Evolutionary conservation across 2,888 invertebrate genomes (phyloP).

Genomic region (Drosophila pseudotakahashii): DNA sequence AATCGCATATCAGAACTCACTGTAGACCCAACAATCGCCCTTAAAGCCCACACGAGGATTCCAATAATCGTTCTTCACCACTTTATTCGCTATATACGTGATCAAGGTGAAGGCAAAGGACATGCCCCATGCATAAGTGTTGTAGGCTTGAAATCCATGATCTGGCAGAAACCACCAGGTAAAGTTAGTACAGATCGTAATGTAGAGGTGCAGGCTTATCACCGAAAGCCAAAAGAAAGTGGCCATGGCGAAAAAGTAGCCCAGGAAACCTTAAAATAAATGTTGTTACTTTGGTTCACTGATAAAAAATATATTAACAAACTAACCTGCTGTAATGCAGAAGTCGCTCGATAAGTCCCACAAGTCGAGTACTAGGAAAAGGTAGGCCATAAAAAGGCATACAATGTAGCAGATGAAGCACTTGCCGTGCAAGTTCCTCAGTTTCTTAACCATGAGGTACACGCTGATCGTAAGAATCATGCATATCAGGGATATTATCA

Average conservation of each 20-base stretch:
- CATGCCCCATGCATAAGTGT: constrained; percentile 78
- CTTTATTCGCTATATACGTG: constrained; percentile 67
- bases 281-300: too few relatives aligned
- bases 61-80: constrained; percentile 39
- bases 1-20: constrained; percentile 80
- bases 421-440: constrained; percentile 89
- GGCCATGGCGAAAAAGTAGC: constrained; percentile 89
- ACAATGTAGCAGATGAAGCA: constrained; percentile 90
- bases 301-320: too few relatives aligned
- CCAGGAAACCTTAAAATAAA: constrained; percentile 36
- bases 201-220: constrained; percentile 89
- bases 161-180: not conserved
- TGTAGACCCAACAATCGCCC: constrained; percentile 86
- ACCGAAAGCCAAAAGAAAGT: constrained; percentile 94
- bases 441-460: constrained; percentile 88
- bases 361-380: constrained; percentile 85
- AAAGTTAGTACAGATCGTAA: too few relatives aligned
- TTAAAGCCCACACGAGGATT: constrained; percentile 85
- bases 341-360: constrained; percentile 58
- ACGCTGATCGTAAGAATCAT: constrained; percentile 88
- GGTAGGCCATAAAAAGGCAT: constrained; percentile 87
- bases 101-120: constrained; percentile 59
- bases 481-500: constrained; percentile 86
- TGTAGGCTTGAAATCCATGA: constrained; percentile 59
- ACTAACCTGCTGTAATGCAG: constrained; percentile 11